phyloP scores from a whole-genome alignment of 2,113 vertebrate species.

The Choloepus hoffmanni region DNA sequence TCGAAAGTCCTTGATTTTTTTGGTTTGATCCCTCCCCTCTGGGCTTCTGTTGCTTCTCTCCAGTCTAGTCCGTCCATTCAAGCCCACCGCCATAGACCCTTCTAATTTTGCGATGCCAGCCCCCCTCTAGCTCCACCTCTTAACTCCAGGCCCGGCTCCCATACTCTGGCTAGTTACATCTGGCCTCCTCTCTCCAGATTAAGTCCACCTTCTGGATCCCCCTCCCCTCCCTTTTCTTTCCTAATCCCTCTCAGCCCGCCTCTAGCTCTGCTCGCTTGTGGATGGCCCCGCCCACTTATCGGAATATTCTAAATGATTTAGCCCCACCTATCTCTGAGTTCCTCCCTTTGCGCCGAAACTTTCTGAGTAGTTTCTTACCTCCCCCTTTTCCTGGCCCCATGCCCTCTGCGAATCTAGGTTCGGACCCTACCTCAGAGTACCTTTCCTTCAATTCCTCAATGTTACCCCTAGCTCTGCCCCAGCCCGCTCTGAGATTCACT shows the following conservation, averaged over 20 bases:
- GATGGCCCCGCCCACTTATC: not conserved
- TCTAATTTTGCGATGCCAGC: not conserved
- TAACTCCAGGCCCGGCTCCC: not conserved
- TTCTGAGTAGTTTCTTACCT: not conserved
- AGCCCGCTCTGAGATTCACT: not conserved
- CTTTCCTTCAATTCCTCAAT: not conserved
- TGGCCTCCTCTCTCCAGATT: not conserved
- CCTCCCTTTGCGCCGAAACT: not conserved
- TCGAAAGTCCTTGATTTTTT: slow-evolving; percentile 17
- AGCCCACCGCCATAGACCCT: not conserved
- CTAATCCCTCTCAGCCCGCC: not conserved
- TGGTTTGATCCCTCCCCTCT: not conserved
- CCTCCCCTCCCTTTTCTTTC: not conserved
- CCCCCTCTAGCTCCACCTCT: not conserved
- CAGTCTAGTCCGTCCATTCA: not conserved
- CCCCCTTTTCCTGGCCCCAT: not conserved
- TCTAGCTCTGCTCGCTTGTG: not conserved
- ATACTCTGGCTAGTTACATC: not conserved
- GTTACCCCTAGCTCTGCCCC: not conserved
- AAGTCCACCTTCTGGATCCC: not conserved
- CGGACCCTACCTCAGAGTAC: not conserved
- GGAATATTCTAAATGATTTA: not conserved
- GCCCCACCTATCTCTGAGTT: not conserved
- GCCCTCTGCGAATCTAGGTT: not conserved
- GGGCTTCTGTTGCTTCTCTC: not conserved